Percentiles rank a stretch among this genome's conserved stretches.
phyloP scores from a whole-genome alignment of 2,113 vertebrate species.

The Tragelaphus imberbis region DNA sequence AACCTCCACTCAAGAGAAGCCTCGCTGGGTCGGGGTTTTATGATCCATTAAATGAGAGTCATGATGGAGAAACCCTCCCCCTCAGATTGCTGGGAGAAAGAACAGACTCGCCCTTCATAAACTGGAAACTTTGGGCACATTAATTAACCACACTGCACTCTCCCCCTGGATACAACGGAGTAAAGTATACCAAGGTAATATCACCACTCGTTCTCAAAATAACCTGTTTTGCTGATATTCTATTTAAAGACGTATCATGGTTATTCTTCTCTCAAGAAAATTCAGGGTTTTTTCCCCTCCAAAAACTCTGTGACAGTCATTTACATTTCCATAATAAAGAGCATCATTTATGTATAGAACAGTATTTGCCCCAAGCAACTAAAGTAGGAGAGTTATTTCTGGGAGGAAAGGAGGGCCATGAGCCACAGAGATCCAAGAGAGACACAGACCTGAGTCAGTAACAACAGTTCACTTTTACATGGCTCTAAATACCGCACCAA shows the following conservation, averaged over 20 bases:
- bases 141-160: not conserved
- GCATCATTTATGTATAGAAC: not conserved
- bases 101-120: not conserved
- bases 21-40: not conserved
- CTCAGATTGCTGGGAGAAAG: not conserved
- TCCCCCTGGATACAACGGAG: not conserved
- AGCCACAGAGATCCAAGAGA: not conserved
- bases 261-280: constrained; percentile 16
- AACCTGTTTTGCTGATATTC: not conserved
- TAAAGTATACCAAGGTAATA: not conserved
- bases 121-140: not conserved
- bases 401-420: not conserved
- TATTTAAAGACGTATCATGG: not conserved
- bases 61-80: not conserved
- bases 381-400: not conserved
- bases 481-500: not conserved
- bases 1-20: not conserved
- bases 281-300: not conserved
- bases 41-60: not conserved
- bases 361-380: not conserved
- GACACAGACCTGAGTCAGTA: not conserved
- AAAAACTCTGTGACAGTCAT: not conserved
- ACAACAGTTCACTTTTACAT: not conserved
- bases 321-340: not conserved
- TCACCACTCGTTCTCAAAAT: not conserved